Evolutionary conservation across 2,113 vertebrate genomes (phyloP).

Genomic region (Micronycteris hirsuta): DNA sequence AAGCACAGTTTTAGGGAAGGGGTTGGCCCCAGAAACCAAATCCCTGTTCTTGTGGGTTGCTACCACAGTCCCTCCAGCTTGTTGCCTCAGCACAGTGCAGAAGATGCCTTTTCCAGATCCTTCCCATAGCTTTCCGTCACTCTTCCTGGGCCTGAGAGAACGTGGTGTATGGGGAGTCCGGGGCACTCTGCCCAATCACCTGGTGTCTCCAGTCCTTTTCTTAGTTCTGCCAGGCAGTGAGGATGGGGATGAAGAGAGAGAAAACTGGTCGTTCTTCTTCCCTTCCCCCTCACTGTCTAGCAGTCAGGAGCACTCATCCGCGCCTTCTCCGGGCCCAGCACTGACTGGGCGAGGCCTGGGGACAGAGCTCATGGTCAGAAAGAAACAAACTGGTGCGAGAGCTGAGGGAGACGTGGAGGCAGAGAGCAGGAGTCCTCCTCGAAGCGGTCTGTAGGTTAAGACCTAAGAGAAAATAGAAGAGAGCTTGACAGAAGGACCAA

Average conservation of each 20-base stretch:
- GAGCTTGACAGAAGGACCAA: background rate
- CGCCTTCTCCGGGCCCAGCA: background rate
- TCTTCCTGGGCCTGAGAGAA: background rate
- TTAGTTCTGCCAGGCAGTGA: background rate
- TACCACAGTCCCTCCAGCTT: background rate
- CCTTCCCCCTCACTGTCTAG: conserved; percentile 3
- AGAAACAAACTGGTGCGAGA: background rate
- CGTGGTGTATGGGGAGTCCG: background rate
- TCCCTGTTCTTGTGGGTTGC: background rate
- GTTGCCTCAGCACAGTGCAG: background rate
- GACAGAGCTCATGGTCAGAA: background rate
- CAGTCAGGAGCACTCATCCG: background rate
- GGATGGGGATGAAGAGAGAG: background rate
- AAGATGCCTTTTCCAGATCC: conserved; percentile 7
- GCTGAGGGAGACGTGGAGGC: background rate
- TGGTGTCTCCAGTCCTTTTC: background rate
- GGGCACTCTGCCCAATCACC: background rate
- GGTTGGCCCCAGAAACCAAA: background rate
- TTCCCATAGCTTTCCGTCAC: background rate
- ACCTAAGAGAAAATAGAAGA: background rate
- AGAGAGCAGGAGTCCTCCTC: background rate
- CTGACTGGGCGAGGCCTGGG: background rate
- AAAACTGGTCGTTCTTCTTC: conserved; percentile 9
- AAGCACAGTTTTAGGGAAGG: background rate
- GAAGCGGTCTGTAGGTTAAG: background rate